These are phyloP conservation scores for Sinocyclocheilus anshuiensis DNA, from an alignment of 2,113 vertebrate species.

Conservation along the genomic window DNA sequence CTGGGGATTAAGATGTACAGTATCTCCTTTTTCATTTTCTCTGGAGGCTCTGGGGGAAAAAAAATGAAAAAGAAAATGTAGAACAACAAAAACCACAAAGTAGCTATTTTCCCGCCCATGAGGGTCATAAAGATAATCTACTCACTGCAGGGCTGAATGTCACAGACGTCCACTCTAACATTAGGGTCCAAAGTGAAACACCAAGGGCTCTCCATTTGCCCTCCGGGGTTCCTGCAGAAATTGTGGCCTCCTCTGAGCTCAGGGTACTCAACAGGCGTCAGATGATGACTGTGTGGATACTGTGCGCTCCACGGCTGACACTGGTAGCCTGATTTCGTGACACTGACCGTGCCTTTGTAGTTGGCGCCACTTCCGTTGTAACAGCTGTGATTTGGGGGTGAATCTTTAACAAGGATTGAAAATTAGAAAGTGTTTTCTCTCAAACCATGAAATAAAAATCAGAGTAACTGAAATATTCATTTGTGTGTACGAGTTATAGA, in stretches of 20 bases:
- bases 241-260: slow-evolving; percentile 90
- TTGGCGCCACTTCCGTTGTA: slow-evolving; percentile 90
- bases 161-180: slow-evolving; percentile 90
- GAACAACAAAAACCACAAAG: not conserved
- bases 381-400: slow-evolving; percentile 86
- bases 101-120: not conserved
- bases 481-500: not conserved
- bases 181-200: slow-evolving; percentile 93
- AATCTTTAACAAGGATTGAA: slow-evolving; percentile 63
- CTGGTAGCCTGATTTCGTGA: slow-evolving; percentile 86
- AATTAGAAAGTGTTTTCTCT: slow-evolving; percentile 21
- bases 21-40: slow-evolving; percentile 90
- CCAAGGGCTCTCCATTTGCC: slow-evolving; percentile 94
- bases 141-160: slow-evolving; percentile 93
- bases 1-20: slow-evolving; percentile 95
- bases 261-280: slow-evolving; percentile 81
- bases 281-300: slow-evolving; percentile 87
- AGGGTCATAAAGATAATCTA: slow-evolving; percentile 53
- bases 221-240: slow-evolving; percentile 93
- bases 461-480: not conserved
- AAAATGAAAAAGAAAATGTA: not conserved
- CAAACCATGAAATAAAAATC: not conserved
- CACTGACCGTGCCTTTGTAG: slow-evolving; percentile 86
- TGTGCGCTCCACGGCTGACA: slow-evolving; percentile 91
- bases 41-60: slow-evolving; percentile 78